Percentiles rank a stretch among this genome's conserved stretches.
These are phyloP conservation scores for Naso thynnoides DNA, from an alignment of 2,797 vertebrate genomes.

Conservation along the genomic window DNA sequence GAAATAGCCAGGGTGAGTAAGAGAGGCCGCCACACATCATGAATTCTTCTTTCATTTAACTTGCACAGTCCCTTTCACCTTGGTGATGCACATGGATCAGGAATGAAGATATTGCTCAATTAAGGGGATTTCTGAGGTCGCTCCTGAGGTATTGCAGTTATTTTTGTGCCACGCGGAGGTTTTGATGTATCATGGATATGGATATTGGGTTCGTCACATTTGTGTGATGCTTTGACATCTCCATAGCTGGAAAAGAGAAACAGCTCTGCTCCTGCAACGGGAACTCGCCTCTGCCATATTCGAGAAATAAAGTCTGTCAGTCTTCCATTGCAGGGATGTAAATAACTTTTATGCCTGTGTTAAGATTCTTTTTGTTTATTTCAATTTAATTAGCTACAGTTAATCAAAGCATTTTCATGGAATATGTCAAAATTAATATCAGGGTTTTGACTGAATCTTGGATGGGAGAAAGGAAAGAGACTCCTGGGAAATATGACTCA, in stretches of 20 bases:
- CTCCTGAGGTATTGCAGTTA: constrained; percentile 73
- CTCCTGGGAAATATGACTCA: constrained; percentile 67
- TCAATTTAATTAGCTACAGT: constrained; percentile 69
- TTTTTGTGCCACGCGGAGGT: constrained; percentile 69
- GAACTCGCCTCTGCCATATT: constrained; percentile 50
- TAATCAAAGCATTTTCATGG: constrained; percentile 71
- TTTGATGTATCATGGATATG: constrained; percentile 82
- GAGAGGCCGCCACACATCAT: constrained; percentile 83
- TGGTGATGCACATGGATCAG: constrained; percentile 78
- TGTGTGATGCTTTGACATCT: constrained; percentile 74
- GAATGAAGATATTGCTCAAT: constrained; percentile 84
- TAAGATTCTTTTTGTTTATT: constrained; percentile 65
- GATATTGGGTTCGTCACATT: constrained; percentile 78
- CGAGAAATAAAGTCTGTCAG: constrained; percentile 67
- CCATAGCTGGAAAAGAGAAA: constrained; percentile 53
- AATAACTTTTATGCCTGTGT: constrained; percentile 67
- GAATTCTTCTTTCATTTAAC: constrained; percentile 88
- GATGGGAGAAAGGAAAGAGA: constrained; percentile 59
- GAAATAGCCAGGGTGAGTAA: constrained; percentile 83
- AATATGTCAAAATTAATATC: constrained; percentile 65
- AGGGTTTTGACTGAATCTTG: constrained; percentile 72
- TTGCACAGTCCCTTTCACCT: constrained; percentile 83
- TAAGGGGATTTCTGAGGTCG: constrained; percentile 80
- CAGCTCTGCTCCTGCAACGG: constrained; percentile 44
- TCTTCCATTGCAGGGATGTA: constrained; percentile 41